Evolutionary conservation across 2,113 vertebrate genomes (phyloP).

Genomic region (Neotoma lepida): DNA sequence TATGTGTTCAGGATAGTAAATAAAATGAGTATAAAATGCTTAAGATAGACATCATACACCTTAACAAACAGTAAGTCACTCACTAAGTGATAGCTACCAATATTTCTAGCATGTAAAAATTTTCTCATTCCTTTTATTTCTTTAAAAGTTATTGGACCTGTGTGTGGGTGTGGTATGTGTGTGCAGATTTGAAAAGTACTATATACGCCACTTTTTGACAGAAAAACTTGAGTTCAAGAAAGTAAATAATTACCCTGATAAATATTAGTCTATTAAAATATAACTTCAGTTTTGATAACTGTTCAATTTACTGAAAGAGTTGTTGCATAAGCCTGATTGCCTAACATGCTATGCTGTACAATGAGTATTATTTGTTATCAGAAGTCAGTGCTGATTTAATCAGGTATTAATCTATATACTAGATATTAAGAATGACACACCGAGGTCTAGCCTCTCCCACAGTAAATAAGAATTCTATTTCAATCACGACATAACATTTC

Average conservation of each 20-base stretch:
- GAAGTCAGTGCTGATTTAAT: constrained; percentile 24
- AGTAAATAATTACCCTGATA: constrained; percentile 26
- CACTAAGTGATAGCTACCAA: background rate
- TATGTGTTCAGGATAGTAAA: background rate
- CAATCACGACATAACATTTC: background rate
- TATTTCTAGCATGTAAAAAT: constrained; percentile 18
- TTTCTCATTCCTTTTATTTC: constrained; percentile 12
- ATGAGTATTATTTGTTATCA: constrained; percentile 37
- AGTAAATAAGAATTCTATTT: constrained; percentile 31
- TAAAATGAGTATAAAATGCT: constrained; percentile 10
- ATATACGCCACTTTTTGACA: background rate
- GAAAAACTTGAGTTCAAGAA: background rate
- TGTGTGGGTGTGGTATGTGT: background rate
- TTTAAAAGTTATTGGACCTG: background rate
- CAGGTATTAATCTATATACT: background rate
- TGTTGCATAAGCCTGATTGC: background rate
- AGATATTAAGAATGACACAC: background rate
- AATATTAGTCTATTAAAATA: constrained; percentile 35
- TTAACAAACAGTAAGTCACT: background rate
- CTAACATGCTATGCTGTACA: background rate
- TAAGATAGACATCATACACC: background rate
- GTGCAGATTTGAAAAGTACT: background rate
- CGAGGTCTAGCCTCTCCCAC: constrained; percentile 3
- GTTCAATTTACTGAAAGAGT: constrained; percentile 9
- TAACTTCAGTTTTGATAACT: constrained; percentile 9